phyloP scores from a whole-genome alignment of 2,888 invertebrate genomes.

The Ichneumoninae sp. region DNA sequence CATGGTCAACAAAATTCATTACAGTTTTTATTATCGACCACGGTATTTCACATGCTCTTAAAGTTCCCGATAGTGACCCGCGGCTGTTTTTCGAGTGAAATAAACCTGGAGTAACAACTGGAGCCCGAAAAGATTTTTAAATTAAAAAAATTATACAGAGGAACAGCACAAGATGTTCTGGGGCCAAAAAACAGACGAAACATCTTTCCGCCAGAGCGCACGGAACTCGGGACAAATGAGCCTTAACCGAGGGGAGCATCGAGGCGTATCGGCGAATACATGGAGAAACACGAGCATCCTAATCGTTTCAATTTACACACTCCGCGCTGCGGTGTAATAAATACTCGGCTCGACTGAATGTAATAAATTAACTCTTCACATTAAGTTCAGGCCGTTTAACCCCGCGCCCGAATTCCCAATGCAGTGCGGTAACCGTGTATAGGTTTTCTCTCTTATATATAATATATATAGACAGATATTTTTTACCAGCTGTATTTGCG shows the following conservation, averaged over 20 bases:
- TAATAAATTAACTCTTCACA: conserved; percentile 6
- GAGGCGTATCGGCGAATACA: conserved; percentile 7
- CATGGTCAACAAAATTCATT: no score
- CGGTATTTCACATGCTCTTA: not conserved
- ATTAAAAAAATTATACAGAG: no score
- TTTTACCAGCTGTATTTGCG: not conserved
- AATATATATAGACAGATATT: no score
- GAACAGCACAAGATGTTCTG: no score
- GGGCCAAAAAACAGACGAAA: not conserved
- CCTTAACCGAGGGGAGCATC: conserved; percentile 5
- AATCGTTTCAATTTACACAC: conserved; percentile 20
- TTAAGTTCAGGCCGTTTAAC: conserved; percentile 21
- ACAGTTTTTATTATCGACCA: no score
- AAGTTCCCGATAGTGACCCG: not conserved
- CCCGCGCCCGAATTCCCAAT: conserved; percentile 12
- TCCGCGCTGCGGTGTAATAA: not conserved
- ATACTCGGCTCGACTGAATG: not conserved
- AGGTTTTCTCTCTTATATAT: conserved; percentile 8
- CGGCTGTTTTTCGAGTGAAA: not conserved
- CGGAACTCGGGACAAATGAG: conserved; percentile 8
- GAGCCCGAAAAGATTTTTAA: not conserved
- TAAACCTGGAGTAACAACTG: not conserved
- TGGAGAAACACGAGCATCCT: conserved; percentile 3
- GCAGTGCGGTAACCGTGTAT: not conserved
- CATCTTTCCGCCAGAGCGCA: not conserved